phyloP scores from a whole-genome alignment of 1,140 invertebrate species.

The Pararge aegeria region DNA sequence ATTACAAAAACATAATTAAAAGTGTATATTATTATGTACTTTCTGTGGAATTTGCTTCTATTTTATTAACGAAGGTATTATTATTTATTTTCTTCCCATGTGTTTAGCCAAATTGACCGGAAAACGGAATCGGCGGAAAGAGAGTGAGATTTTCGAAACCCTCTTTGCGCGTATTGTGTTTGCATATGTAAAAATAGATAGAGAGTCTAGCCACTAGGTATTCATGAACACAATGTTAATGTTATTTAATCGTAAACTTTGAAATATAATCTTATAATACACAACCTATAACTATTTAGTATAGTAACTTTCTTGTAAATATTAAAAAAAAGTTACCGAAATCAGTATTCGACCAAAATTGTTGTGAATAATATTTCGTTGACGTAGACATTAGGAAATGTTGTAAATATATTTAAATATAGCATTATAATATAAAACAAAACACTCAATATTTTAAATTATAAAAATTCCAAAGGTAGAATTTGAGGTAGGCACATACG shows the following conservation, averaged over 20 bases:
- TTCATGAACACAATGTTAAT: background rate
- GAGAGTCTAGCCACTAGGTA: slow-evolving; percentile 18
- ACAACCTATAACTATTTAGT: background rate
- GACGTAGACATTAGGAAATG: slow-evolving; percentile 13
- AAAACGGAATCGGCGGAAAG: too few species aligned
- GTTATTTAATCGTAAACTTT: background rate
- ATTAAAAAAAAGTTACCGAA: slow-evolving; percentile 35
- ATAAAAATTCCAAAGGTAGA: background rate
- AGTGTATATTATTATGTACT: too few species aligned
- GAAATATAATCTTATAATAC: background rate
- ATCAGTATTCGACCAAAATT: slow-evolving; percentile 64
- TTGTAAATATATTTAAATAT: slow-evolving; percentile 2
- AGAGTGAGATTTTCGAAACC: too few species aligned
- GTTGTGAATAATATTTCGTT: slow-evolving; percentile 53
- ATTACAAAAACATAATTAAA: too few species aligned
- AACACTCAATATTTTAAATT: background rate
- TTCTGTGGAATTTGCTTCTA: too few species aligned
- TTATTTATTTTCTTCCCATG: too few species aligned
- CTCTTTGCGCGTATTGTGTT: too few species aligned
- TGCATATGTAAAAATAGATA: too few species aligned
- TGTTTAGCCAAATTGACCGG: too few species aligned
- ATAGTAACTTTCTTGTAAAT: slow-evolving; percentile 37
- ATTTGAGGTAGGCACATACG: too few species aligned
- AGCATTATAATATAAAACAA: background rate
- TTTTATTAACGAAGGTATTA: too few species aligned